Evolutionary conservation across 2,888 invertebrate species (phyloP), one percentile per base, ranked within the genome.

Genomic region (Melanostoma scalare): DNA sequence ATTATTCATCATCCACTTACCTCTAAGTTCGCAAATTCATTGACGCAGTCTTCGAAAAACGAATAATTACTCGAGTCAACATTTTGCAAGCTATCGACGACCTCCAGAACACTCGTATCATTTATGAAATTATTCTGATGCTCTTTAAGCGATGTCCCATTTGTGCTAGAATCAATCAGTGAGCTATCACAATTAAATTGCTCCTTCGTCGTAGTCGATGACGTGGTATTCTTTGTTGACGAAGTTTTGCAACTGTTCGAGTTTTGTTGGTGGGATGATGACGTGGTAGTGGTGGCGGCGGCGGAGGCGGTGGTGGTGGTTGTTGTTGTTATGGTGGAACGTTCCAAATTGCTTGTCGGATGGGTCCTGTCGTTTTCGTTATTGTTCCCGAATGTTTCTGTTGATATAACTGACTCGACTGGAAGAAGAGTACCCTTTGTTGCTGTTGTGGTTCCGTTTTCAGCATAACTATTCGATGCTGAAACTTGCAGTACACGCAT

Each of bases 21-120:
- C 84, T 84, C 84, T 84, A 84, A 56, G 33, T 75, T 78, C n/a
- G 79, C 84, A 8, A 84, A 84, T 44, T 78, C 79, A 67, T 46
- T 79, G 52, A 84, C 84, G 50, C 84, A 84, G 65, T 84, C 84
- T 60, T 84, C 84, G 33, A 79, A 84, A 52, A 84, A 84, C n/a
- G 84, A 84, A 71, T 84, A 78, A 74, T 79, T 84, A 52, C 78
- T 74, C 0, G 79, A 69, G 8, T 75, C 74, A 48, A 84, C 75
- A 67, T 67, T 84, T 40, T 74, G 84, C 40, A 84, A 75, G 31
- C 74, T 60, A 46, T 79, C 75, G 31, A 79, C 61, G 35, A 48
- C 67, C 9, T 78, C 79, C 50, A 60, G 46, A 33, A 40, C 55
- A 71, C 50, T 61, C 8, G 71, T 50, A 9, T 84, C 71, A 20